A percentile compares a stretch with the other conserved stretches of the same genome.
phyloP scores from a whole-genome alignment of 2,113 vertebrate species.

The Pseudorhombus dupliciocellatus region DNA sequence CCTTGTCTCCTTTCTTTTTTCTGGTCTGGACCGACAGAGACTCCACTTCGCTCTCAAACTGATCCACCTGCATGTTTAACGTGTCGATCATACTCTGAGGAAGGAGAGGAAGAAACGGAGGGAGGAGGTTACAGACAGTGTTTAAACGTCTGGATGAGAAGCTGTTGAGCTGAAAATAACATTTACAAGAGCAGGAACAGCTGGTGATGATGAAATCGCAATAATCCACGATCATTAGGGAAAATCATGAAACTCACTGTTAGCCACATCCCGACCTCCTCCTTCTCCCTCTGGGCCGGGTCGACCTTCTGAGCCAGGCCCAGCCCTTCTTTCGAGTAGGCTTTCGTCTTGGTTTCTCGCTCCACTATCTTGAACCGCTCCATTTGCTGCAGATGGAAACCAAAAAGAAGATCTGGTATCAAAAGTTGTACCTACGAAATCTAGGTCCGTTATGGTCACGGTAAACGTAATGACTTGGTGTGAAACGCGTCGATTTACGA shows the following conservation, averaged over 20 bases:
- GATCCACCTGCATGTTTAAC: constrained; percentile 95
- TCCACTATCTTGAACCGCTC: constrained; percentile 94
- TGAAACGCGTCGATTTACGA: too few species aligned
- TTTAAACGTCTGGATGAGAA: too few species aligned
- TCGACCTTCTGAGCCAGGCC: constrained; percentile 92
- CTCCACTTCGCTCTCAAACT: constrained; percentile 94
- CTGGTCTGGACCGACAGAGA: constrained; percentile 89
- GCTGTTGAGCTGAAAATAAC: too few species aligned
- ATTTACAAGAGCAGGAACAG: too few species aligned
- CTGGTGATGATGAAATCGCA: too few species aligned
- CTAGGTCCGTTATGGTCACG: too few species aligned
- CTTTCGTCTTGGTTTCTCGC: constrained; percentile 93
- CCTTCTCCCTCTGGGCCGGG: constrained; percentile 91
- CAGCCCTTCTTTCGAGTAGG: constrained; percentile 92
- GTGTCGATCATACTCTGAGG: constrained; percentile 88
- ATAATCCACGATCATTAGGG: too few species aligned
- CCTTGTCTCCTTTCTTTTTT: constrained; percentile 94
- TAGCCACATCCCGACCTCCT: constrained; percentile 91
- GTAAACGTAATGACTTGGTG: too few species aligned
- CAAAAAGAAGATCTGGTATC: neutral
- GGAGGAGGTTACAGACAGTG: neutral
- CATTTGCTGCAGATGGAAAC: constrained; percentile 85
- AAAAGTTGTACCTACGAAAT: neutral
- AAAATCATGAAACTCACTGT: constrained; percentile 70
- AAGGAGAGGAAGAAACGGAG: neutral